phyloP scores from a whole-genome alignment of 2,797 vertebrate species.

The Morelia viridis region DNA sequence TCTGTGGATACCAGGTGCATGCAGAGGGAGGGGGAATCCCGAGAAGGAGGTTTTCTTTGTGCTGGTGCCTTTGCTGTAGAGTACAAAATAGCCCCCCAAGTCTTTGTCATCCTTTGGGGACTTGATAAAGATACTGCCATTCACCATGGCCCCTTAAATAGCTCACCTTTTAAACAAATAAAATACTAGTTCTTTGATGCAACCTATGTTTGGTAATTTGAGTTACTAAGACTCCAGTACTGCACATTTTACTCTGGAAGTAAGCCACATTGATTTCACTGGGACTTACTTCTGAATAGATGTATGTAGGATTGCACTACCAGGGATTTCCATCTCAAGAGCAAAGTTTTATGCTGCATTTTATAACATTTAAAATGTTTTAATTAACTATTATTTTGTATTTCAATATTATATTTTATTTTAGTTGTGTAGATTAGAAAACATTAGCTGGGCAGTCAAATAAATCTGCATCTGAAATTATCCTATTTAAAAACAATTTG shows the following conservation, averaged over 20 bases:
- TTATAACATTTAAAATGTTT: neutral
- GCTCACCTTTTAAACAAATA: neutral
- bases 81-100: neutral
- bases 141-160: neutral
- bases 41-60: neutral
- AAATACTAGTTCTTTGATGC: neutral
- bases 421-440: neutral
- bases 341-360: neutral
- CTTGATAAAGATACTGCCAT: neutral
- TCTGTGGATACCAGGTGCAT: neutral
- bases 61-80: neutral
- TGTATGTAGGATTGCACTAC: neutral
- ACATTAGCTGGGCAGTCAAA: neutral
- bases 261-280: neutral
- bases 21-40: neutral
- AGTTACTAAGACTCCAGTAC: neutral
- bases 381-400: neutral
- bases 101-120: neutral
- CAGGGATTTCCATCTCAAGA: neutral
- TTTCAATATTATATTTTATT: neutral
- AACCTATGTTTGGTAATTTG: neutral
- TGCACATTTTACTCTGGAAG: neutral
- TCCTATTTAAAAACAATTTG: neutral
- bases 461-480: neutral
- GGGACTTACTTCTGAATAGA: neutral